These are phyloP conservation scores for Parnassius apollo DNA, from an alignment of 2,888 invertebrate genomes.

Conservation along the genomic window DNA sequence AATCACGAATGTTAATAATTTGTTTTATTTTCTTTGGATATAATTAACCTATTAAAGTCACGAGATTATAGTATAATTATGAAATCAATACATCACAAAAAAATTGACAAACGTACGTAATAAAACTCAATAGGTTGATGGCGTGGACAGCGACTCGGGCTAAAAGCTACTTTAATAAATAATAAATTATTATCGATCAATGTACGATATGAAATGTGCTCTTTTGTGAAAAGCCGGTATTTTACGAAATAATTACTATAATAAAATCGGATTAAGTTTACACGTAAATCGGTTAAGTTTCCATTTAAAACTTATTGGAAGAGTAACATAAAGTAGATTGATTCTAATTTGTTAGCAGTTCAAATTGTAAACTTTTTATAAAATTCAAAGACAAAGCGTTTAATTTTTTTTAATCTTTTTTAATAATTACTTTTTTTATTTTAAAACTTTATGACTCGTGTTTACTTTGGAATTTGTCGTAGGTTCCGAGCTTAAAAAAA, in stretches of 20 bases:
- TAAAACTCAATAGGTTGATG: constrained; percentile 7
- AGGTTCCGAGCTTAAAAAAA: too few species aligned
- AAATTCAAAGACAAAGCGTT: too few species aligned
- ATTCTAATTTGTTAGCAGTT: too few species aligned
- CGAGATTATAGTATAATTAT: constrained; percentile 6
- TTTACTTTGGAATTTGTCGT: background rate
- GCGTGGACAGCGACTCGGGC: background rate
- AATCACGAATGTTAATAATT: background rate
- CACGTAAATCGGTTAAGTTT: constrained; percentile 40
- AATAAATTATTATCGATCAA: constrained; percentile 47
- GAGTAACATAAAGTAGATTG: background rate
- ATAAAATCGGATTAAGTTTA: constrained; percentile 47
- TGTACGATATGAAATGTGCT: constrained; percentile 31
- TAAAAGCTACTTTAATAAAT: constrained; percentile 33
- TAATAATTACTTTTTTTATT: too few species aligned
- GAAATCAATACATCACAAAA: constrained; percentile 10
- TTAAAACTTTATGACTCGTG: too few species aligned
- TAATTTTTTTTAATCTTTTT: too few species aligned
- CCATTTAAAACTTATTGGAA: constrained; percentile 17
- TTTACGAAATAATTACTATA: constrained; percentile 48
- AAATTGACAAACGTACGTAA: constrained; percentile 15
- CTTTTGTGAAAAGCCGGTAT: constrained; percentile 41
- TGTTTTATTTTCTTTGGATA: constrained; percentile 12
- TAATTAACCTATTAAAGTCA: constrained; percentile 9
- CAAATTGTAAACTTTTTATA: too few species aligned